These are phyloP conservation scores for Hemichromis elongatus DNA, from an alignment of 2,113 vertebrate species.

Conservation along the genomic window DNA sequence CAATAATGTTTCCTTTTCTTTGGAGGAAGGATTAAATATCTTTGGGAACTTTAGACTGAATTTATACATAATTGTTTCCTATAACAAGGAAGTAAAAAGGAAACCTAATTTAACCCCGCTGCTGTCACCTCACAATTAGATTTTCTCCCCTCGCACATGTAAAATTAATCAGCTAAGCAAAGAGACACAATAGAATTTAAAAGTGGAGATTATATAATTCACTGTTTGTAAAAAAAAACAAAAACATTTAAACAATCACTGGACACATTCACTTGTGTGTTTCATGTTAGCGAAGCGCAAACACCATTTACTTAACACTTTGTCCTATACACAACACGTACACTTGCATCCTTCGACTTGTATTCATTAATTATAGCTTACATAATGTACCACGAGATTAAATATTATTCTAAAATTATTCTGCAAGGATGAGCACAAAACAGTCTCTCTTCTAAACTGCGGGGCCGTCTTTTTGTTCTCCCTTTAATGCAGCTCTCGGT, in stretches of 20 bases:
- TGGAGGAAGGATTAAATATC: neutral
- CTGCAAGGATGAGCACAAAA: conserved; percentile 36
- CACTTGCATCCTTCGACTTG: neutral
- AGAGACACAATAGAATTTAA: neutral
- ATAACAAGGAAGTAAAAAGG: neutral
- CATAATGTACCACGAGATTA: neutral
- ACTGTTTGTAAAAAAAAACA: neutral
- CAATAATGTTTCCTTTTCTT: neutral
- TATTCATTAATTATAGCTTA: conserved; percentile 32
- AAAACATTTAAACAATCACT: neutral
- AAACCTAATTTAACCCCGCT: neutral
- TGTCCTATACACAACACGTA: neutral
- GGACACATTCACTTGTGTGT: neutral
- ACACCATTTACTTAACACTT: neutral
- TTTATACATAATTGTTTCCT: neutral
- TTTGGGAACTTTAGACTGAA: neutral
- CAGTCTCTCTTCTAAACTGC: neutral
- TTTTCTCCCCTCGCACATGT: neutral
- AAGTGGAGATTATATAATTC: neutral
- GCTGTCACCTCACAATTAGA: neutral
- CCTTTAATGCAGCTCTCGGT: conserved; percentile 16
- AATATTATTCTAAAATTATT: conserved; percentile 37
- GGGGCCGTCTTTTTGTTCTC: conserved; percentile 8
- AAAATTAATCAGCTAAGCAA: neutral
- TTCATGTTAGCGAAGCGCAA: neutral